Evolutionary conservation across 1,140 invertebrate genomes (phyloP), one percentile per base, ranked within the genome.

Genomic region (Drosophila nannoptera): DNA sequence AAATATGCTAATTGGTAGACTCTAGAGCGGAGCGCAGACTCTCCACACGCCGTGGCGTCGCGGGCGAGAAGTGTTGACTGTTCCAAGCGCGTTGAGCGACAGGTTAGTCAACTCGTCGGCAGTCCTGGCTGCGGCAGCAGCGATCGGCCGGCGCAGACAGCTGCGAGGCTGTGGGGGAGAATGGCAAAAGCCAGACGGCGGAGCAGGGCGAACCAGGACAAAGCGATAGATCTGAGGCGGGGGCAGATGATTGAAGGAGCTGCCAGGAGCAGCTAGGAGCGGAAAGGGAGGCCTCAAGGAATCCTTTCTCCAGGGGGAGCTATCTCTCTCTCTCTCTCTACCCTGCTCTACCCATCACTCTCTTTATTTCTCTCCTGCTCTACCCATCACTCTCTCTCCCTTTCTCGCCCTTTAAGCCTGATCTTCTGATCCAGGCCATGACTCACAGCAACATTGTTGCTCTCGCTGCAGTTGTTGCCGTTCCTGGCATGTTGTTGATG

Each of bases 1-100:
- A 84, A 84, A 84, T 84, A 84, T 84, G 81, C 80, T 84, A 84
- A 86, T 84, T 84, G 76, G 59, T 68, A 76, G 63, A 75, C 46
- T 49, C 35, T 40, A 22, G 22, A 22, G 58, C 5, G 12, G 43
- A 38, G 29, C 65, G 40, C 35, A 33, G 35, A 55, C 22, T 12
- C 22, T 12, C 22, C 22, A 3, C 22, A 22, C 38, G 11, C 11
- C 11, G n/a, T n/a, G 5, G 7, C 14, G 45, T 9, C 56, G 48
- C 9, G 16, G 31, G 12, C 35, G 16, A 32, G 33, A 32, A 22
- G 66, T 63, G 61, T 36, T 38, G 45, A 59, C 29, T 59, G 50
- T 33, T 61, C 22, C 36, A 60, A 14, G 8, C 38, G 59, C 32
- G 62, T 60, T 54, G 67, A 63, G 49, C 32, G 62, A 67, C 62